Conservation (phyloP, 2,888 invertebrate species). For the Lucinisca nassula region DNA sequence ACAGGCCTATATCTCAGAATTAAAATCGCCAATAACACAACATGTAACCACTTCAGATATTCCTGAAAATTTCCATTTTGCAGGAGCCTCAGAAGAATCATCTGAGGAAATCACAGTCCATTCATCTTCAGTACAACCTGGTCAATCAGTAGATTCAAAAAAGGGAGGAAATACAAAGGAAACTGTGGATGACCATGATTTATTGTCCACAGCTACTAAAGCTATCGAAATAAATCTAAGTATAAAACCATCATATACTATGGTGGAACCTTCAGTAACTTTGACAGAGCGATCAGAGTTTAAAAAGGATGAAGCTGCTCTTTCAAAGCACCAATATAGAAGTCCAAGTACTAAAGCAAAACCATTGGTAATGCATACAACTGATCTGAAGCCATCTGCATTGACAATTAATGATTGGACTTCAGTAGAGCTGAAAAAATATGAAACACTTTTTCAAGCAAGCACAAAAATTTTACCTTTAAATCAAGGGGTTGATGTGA, state of each 20-base stretch:
- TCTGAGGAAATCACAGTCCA: neutral
- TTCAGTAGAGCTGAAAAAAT: neutral
- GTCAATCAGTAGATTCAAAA: too few species aligned
- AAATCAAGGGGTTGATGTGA: constrained; percentile 3
- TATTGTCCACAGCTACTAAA: too few species aligned
- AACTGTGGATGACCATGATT: too few species aligned
- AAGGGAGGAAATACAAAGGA: too few species aligned
- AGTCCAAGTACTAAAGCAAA: neutral
- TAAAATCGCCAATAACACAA: neutral
- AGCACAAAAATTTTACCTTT: neutral
- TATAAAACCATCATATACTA: neutral
- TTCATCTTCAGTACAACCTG: too few species aligned
- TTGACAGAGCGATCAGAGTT: neutral
- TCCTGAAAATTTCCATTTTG: neutral
- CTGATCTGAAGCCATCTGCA: neutral
- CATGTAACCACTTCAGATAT: neutral
- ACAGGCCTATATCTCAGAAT: neutral
- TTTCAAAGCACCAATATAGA: neutral
- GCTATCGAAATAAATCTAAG: neutral
- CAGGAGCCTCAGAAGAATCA: neutral
- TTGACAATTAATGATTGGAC: neutral
- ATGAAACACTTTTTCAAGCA: neutral
- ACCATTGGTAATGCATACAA: constrained; percentile 2
- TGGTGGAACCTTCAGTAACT: neutral
- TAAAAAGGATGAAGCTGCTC: neutral